phyloP scores from a whole-genome alignment of 2,797 vertebrate genomes.

The Galaxias olidus region DNA sequence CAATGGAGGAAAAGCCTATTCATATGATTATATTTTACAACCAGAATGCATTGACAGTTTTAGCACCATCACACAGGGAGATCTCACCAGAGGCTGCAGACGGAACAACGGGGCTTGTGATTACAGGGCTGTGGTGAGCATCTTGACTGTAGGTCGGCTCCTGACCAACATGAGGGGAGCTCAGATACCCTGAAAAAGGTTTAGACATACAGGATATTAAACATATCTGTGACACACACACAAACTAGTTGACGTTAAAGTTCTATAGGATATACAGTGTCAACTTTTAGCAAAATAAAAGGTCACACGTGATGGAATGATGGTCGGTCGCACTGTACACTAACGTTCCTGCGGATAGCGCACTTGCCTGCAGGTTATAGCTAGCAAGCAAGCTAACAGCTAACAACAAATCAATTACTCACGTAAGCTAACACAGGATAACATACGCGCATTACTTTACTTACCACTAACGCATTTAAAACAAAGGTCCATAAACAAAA shows the following conservation, averaged over 20 bases:
- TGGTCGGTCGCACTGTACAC: too few species aligned
- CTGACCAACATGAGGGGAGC: constrained; percentile 70
- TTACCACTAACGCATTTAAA: constrained; percentile 68
- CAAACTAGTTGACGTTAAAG: too few species aligned
- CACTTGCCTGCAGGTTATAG: too few species aligned
- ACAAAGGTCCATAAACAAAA: constrained; percentile 64
- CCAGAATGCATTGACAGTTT: not conserved
- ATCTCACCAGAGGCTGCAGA: constrained; percentile 64
- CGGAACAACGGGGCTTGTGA: constrained; percentile 67
- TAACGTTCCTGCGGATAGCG: too few species aligned
- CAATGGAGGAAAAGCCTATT: not conserved
- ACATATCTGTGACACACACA: too few species aligned
- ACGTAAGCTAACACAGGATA: too few species aligned
- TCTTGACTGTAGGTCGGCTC: constrained; percentile 62
- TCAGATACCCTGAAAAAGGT: constrained; percentile 69
- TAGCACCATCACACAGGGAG: not conserved
- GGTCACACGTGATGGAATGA: too few species aligned
- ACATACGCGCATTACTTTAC: constrained; percentile 9
- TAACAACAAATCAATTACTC: too few species aligned
- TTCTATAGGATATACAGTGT: too few species aligned
- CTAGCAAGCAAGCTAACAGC: too few species aligned
- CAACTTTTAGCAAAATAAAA: too few species aligned
- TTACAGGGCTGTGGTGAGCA: constrained; percentile 63
- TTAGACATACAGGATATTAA: not conserved
- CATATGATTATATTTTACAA: constrained; percentile 1